Conservation (phyloP, 2,888 invertebrate genomes). For the Andrena chrysosceles region DNA sequence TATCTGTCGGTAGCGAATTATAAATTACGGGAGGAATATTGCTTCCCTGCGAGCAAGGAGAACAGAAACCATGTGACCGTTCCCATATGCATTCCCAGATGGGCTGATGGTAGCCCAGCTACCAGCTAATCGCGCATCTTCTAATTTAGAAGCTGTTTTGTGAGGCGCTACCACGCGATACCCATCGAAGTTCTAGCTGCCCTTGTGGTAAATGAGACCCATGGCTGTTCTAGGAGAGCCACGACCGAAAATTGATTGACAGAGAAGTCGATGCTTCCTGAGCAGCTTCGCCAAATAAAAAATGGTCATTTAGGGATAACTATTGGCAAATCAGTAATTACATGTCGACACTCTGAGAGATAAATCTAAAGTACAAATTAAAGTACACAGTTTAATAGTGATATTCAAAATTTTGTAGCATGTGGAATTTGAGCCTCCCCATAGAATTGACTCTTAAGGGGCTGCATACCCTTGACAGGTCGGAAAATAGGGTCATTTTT, state of each 20-base stretch:
- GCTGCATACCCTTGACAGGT: no score
- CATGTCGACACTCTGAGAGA: no score
- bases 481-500: no score
- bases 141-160: constrained; percentile 71
- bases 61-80: constrained; percentile 31
- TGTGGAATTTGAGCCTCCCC: no score
- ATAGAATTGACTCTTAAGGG: no score
- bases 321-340: no score
- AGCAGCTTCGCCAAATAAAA: no score
- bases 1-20: constrained; percentile 63
- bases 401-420: no score
- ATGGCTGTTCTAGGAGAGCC: constrained; percentile 1
- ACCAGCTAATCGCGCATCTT: constrained; percentile 75
- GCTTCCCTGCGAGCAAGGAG: constrained; percentile 28
- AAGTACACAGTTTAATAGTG: no score
- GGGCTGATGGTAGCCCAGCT: constrained; percentile 49
- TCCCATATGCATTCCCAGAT: constrained; percentile 67
- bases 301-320: no score
- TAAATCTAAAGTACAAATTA: no score
- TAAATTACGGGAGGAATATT: constrained; percentile 64
- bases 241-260: neutral
- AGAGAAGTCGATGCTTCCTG: no score
- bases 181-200: constrained; percentile 29
- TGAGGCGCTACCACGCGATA: constrained; percentile 37
- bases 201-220: constrained; percentile 1